These are phyloP conservation scores for Hipposideros larvatus DNA, from an alignment of 2,797 vertebrate genomes.

Conservation along the genomic window DNA sequence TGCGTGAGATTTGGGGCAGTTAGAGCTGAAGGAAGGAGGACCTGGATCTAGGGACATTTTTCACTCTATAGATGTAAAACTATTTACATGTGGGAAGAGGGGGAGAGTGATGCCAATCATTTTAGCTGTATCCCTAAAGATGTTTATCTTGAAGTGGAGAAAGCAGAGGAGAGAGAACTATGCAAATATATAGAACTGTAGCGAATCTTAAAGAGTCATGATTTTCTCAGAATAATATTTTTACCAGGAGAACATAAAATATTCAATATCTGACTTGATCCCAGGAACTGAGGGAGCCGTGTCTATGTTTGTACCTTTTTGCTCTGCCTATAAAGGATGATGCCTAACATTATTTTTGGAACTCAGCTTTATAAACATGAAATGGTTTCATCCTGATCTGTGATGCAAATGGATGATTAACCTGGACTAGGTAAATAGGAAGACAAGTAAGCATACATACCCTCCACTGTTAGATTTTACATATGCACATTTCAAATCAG, in stretches of 20 bases:
- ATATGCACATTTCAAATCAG: constrained; percentile 25
- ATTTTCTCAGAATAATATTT: constrained; percentile 30
- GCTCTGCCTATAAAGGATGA: neutral
- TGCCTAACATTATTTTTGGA: neutral
- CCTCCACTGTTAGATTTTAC: neutral
- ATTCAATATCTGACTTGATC: neutral
- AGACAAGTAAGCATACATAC: neutral
- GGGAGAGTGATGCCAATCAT: neutral
- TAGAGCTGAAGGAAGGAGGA: neutral
- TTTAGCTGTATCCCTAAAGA: neutral
- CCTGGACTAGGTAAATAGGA: neutral
- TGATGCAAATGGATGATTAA: constrained; percentile 32
- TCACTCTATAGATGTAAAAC: neutral
- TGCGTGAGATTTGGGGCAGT: constrained; percentile 11
- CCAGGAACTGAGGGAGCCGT: neutral
- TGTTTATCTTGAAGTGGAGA: neutral
- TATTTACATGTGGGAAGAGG: neutral
- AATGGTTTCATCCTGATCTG: constrained; percentile 1
- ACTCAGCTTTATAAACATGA: neutral
- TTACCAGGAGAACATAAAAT: constrained; percentile 16
- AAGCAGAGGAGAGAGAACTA: neutral
- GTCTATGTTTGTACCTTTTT: neutral
- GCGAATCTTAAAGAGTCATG: neutral
- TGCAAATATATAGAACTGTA: neutral
- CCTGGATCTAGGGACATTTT: constrained; percentile 18